phyloP scores from a whole-genome alignment of 2,113 vertebrate species.

The Etheostoma spectabile region DNA sequence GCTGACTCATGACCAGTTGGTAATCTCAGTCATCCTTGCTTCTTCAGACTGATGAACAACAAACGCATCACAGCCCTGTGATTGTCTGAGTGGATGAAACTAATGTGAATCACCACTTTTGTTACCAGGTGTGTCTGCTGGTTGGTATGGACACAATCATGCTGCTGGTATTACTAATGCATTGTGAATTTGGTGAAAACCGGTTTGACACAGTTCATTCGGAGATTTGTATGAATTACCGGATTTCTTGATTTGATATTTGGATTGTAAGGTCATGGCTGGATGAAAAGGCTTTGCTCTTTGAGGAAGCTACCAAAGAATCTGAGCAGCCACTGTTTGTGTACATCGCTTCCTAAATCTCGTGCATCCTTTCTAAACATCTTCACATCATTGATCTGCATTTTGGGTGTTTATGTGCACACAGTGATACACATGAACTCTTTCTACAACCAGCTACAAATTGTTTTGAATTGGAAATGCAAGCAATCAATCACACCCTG shows the following conservation, averaged over 20 bases:
- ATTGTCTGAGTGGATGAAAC: background rate
- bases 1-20: background rate
- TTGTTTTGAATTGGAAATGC: background rate
- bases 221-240: background rate
- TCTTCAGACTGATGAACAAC: background rate
- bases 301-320: background rate
- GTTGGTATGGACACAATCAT: background rate
- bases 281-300: background rate
- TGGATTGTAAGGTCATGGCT: too few relatives aligned
- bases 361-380: background rate
- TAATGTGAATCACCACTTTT: background rate
- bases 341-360: too few relatives aligned
- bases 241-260: too few relatives aligned
- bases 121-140: background rate
- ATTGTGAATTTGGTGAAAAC: background rate
- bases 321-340: too few relatives aligned
- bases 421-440: background rate
- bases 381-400: background rate
- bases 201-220: background rate
- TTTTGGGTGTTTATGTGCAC: background rate
- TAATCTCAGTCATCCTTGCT: background rate
- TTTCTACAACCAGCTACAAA: background rate
- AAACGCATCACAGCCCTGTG: background rate
- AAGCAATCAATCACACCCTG: background rate
- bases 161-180: background rate